Evolutionary conservation across 2,797 vertebrate genomes (phyloP), one percentile per base, ranked within the genome.

Genomic region (Clarias fuscus): DNA sequence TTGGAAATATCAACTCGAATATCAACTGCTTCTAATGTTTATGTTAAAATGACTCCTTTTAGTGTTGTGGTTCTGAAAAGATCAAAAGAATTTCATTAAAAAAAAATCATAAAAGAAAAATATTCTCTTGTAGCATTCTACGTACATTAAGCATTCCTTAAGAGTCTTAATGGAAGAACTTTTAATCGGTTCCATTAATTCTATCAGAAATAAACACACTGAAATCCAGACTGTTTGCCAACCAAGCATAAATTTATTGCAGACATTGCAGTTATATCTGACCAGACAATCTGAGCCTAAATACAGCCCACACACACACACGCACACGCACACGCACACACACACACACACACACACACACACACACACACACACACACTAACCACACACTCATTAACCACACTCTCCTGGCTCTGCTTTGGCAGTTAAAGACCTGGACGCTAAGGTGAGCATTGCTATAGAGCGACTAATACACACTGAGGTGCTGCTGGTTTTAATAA

Each of bases 401-500:
- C 61, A 22, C 24, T 48, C 37, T 85, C 59, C 61, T 53, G 20
- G 24, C 68, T 81, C 82, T 67, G 81, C 59, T 82, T 43, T 81
- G 71, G 59, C 77, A 58, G 20, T 87, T 84, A 81, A 53, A 75
- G 68, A 67, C 65, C 33, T 84, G 58, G 83, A 67, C 78, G 30
- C 40, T 37, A 71, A 72, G 37, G 37, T 80, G 24, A 80, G 17
- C 17, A 40, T 62, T 87, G 65, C n/a, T 67, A 18, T 79, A 53
- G 33, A 40, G 33, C 67, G 30, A 78, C 75, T 71, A 84, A 83
- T 5, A 61, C 64, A 86, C 72, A 79, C 75, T 24, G 24, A 40
- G 20, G 43, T 68, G 59, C 48, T 84, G 71, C 82, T 87, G 86
- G 83, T 85, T 87, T 80, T 13, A 79, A 40, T 73, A 58, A 72